Evolutionary conservation across 2,888 invertebrate species (phyloP).

Genomic region (Sussaba pulchella): DNA sequence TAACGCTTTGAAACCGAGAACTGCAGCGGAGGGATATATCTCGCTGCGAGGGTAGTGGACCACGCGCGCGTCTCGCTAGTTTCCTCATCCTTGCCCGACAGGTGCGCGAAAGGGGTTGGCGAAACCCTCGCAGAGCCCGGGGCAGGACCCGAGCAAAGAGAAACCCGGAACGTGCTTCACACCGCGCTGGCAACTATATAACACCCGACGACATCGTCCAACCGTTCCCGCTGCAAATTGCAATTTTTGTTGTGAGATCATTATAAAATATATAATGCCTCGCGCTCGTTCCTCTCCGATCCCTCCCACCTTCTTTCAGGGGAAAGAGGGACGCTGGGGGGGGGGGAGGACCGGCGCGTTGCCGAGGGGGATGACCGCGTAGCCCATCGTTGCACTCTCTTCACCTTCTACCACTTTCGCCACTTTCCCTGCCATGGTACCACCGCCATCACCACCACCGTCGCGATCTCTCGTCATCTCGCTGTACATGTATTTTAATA

Average conservation of each 20-base stretch:
- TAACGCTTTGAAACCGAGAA: conserved; percentile 35
- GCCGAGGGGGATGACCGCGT: conserved; percentile 34
- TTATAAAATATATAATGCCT: conserved; percentile 84
- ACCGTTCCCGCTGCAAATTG: conserved; percentile 77
- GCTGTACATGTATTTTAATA: conserved; percentile 19
- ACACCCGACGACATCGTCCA: conserved; percentile 75
- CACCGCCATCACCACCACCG: conserved; percentile 1
- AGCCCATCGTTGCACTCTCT: conserved; percentile 45
- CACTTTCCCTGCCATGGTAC: conserved; percentile 40
- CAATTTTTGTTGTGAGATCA: conserved; percentile 83
- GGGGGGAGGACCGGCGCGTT: too few species aligned
- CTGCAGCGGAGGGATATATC: neutral
- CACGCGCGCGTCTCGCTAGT: neutral
- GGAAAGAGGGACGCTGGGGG: too few species aligned
- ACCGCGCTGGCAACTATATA: neutral
- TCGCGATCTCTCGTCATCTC: conserved; percentile 45
- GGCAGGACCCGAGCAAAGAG: neutral
- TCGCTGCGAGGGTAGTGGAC: conserved; percentile 35
- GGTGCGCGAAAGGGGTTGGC: conserved; percentile 2
- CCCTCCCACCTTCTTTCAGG: conserved; percentile 9
- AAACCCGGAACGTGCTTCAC: conserved; percentile 19
- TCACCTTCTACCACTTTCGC: conserved; percentile 52
- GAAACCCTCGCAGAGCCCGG: neutral
- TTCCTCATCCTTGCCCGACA: conserved; percentile 13
- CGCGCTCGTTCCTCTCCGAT: conserved; percentile 65